Base-by-base conservation (phyloP, 2,113 vertebrate genomes). In the Actinemys pallida region DNA sequence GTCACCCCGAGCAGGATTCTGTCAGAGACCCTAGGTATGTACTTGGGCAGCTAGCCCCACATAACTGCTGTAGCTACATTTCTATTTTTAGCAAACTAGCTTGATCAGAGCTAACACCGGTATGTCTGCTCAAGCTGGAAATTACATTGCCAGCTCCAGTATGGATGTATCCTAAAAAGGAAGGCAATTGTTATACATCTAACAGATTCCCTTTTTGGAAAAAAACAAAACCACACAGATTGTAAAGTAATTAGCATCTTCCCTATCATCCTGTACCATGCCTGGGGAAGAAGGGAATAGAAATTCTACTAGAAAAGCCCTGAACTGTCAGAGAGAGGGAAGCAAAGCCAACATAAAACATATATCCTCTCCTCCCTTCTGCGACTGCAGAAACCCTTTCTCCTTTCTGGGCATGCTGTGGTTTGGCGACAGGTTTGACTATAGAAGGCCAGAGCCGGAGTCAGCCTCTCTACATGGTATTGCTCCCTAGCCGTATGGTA, bases 391-490 rank as follows among this genome's bases (percentile, higher is more conserved):
- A 17, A 4, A 24, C 2, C 39, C 31, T 35, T 69, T 31, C 78
- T 69, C 50, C 62, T 39, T 83, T 42, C 87, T 59, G 35, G 31
- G 78, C 20, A 56, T 3, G 13, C 35, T 24, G 47, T 84, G 31
- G 54, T 20, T 35, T 86, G 31, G 8, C 27, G 5, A 59, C 57
- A 59, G 57, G 27, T 59, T 59, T 29, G 22, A 11, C 0, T 42
- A 31, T 50, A 65, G 19, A 54, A 89, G 27, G 4, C 8, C 16
- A 17, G 35, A 35, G 75, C 57, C 83, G 45, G 24, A 83, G 10
- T 14, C 29, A 20, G 0, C 0, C 17, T 50, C 49, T 76, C 52
- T n/a, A 4, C 0, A 0, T 0, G 2, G 14, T 10, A 35, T 20
- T 0, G 0, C 27, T 2, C 11, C 6, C 27, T 31, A 50, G 12